A percentile compares a stretch with the other conserved stretches of the same genome.
These are phyloP conservation scores for Netelia fuscicornis DNA, from an alignment of 2,888 invertebrate species.

Conservation along the genomic window DNA sequence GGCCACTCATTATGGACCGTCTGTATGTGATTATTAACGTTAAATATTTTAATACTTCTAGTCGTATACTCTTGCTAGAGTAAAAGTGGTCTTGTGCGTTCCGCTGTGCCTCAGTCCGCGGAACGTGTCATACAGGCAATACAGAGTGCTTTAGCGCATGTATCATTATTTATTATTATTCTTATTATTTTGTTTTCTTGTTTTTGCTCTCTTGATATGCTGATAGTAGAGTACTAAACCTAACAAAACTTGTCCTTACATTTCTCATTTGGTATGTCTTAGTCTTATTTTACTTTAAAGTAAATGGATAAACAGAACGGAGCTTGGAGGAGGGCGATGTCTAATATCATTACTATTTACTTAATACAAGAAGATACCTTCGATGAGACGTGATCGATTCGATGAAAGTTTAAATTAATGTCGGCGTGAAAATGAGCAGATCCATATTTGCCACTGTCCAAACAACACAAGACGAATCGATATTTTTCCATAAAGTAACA, in stretches of 20 bases:
- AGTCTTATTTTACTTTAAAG: slow-evolving; percentile 81
- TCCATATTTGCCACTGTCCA: slow-evolving; percentile 74
- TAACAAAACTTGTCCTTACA: slow-evolving; percentile 83
- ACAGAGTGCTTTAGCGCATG: slow-evolving; percentile 82
- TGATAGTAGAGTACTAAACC: slow-evolving; percentile 80
- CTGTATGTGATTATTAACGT: slow-evolving; percentile 78
- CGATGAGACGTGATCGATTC: slow-evolving; percentile 76
- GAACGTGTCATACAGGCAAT: slow-evolving; percentile 82
- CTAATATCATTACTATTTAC: slow-evolving; percentile 72
- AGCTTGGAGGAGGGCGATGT: slow-evolving; percentile 43
- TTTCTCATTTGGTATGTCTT: slow-evolving; percentile 84
- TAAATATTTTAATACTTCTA: slow-evolving; percentile 82
- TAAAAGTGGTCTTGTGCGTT: slow-evolving; percentile 83
- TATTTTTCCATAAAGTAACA: slow-evolving; percentile 49
- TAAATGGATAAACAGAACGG: slow-evolving; percentile 69
- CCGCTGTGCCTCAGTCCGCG: slow-evolving; percentile 73
- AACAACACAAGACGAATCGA: slow-evolving; percentile 36
- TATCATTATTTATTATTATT: slow-evolving; percentile 69
- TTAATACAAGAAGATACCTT: slow-evolving; percentile 74
- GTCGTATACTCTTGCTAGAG: slow-evolving; percentile 84
- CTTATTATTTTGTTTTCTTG: slow-evolving; percentile 61
- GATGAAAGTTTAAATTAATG: slow-evolving; percentile 75
- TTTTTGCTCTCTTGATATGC: slow-evolving; percentile 83
- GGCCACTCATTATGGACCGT: slow-evolving; percentile 83
- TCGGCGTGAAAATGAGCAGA: slow-evolving; percentile 78